Conservation (phyloP, 2,797 vertebrate genomes). For the Aselliscus stoliczkanus region DNA sequence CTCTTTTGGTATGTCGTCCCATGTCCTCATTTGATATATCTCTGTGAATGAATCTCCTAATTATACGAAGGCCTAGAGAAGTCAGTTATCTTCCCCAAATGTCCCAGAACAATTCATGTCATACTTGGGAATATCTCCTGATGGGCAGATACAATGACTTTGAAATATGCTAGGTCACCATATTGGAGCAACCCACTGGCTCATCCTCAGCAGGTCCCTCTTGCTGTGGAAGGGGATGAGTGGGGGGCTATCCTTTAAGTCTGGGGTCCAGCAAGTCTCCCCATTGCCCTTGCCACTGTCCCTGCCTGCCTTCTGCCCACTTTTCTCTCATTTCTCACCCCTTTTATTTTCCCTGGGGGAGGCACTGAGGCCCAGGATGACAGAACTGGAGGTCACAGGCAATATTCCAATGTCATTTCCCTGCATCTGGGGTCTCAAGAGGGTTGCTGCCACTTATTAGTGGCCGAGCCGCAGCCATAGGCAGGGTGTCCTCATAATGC, state of each 20-base stretch:
- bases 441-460: not conserved
- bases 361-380: not conserved
- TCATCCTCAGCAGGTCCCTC: not conserved
- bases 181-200: fast-evolving
- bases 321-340: not conserved
- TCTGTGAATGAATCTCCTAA: not conserved
- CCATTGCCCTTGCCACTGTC: not conserved
- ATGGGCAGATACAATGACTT: not conserved
- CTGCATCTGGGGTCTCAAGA: not conserved
- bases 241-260: not conserved
- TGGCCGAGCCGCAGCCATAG: not conserved
- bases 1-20: not conserved
- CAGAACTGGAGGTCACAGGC: not conserved
- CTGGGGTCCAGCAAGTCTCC: not conserved
- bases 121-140: not conserved
- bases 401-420: not conserved
- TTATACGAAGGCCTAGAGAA: not conserved
- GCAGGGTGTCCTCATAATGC: not conserved
- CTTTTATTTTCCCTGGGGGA: not conserved
- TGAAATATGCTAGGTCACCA: not conserved
- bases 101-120: not conserved
- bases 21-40: not conserved
- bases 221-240: not conserved
- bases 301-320: not conserved
- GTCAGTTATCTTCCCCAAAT: not conserved